Evolutionary conservation across 2,888 invertebrate species (phyloP).

Genomic region (Melanostoma mellinum): DNA sequence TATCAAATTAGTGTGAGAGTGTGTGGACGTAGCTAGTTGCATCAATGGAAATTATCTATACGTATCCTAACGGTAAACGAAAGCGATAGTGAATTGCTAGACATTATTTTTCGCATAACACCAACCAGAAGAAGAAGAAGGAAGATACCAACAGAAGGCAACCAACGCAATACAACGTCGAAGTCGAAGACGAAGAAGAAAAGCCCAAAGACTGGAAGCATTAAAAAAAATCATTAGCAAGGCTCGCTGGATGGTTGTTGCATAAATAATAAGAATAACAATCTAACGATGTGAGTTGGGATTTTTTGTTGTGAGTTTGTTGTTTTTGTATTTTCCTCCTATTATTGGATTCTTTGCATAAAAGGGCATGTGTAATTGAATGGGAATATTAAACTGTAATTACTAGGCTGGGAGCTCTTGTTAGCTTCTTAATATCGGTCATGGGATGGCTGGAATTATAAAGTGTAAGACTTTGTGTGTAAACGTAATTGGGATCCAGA

Average conservation of each 20-base stretch:
- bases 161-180: not conserved
- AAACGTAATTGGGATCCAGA: no score
- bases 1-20: conserved; percentile 46
- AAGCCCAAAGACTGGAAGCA: no score
- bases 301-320: not conserved
- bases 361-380: conserved; percentile 9
- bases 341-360: not conserved
- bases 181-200: no score
- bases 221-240: conserved; percentile 26
- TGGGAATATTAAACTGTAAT: conserved; percentile 9
- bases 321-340: no score
- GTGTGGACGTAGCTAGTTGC: conserved; percentile 27
- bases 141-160: conserved; percentile 2
- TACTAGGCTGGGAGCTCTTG: not conserved
- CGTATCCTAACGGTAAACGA: conserved; percentile 70
- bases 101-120: conserved; percentile 67
- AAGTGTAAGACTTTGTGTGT: no score
- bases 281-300: not conserved
- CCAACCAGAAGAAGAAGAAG: not conserved
- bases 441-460: not conserved
- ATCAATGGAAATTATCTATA: conserved; percentile 69
- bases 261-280: conserved; percentile 23
- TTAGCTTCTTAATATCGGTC: conserved; percentile 9
- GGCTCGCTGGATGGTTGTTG: not conserved
- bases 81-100: conserved; percentile 72